Base-by-base conservation (phyloP, 2,888 invertebrate genomes). In the Hydroisotoma schaefferi region DNA sequence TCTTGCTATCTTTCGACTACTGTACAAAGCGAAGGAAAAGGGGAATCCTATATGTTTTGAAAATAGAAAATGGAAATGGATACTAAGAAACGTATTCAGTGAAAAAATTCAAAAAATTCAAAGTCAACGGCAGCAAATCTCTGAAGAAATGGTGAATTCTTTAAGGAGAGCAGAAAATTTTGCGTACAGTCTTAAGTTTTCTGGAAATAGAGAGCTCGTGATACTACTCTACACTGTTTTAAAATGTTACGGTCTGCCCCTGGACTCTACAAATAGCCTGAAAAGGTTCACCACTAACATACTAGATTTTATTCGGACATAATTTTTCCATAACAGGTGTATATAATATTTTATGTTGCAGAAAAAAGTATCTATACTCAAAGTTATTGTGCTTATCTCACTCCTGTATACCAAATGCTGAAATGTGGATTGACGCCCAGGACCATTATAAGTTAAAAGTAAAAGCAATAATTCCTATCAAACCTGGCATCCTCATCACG, bases 381-480 rank as follows among this genome's bases (percentile, higher is more conserved):
- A 56, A 53, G 28, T 20, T 40, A 5, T 15, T 23, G 15, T 52
- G 38, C 10, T 18, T 61, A 5, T 22, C 53, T 15, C 61, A 61
- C 53, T 57, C 57, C 29, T 61, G 61, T 27, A 12, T 28, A 18
- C 61, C 61, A 15, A 61, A 61, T 40, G 12, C 40, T 1, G 61
- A 61, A 61, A 49, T 49, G 47, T 61, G 61, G 61, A 40, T 61
- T 4, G 61, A 61, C 27, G 18, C 15, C 18, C 28, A 25, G 4
- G 28, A 29, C 37, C 38, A 51, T 22, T 20, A 55, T n/a, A 61
- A 61, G 20, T 53, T 61, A 1, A 5, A 37, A 6, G 38, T 52
- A 6, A 52, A 57, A 23, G 53, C 48, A 1, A 51, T 57, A 18
- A 46, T 27, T 18, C 22, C 37, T 0, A 61, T 61, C 5, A 38